Evolutionary conservation across 2,797 vertebrate genomes (phyloP), one percentile per base, ranked within the genome.

Genomic region (Bovichtus diacanthus): DNA sequence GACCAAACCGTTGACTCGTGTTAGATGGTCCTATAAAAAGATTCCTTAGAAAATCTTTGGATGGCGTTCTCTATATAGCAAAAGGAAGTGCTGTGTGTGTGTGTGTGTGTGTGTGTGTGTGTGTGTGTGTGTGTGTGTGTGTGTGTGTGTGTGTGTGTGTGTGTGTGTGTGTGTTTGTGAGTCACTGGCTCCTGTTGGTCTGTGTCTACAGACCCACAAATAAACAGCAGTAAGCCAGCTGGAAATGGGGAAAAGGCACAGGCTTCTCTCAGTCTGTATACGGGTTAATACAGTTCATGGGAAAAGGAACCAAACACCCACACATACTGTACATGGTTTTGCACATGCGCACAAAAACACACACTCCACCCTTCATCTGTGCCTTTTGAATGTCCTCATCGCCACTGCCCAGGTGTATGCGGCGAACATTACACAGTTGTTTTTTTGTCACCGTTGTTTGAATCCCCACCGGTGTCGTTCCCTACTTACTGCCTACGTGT

Each of bases 161-260:
- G 68, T 78, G 25, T 49, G 70, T 66, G 53, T 65, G 60, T 65
- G 64, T 72, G 80, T 61, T 75, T 46, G 69, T 71, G 81, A 87
- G 90, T 94, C 89, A 89, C 88, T 93, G 95, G 93, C 93, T 95
- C 93, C 93, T 91, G 88, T 94, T 92, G 90, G 95, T 95, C 93
- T 94, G 90, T 85, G 86, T 94, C 90, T 90, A 66, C 87, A 89
- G 85, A 90, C 88, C 88, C 87, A 91, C 93, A 91, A 92, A 92
- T 92, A 93, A 93, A 93, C 92, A 92, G 76, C 93, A 93, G 86
- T 92, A 92, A 93, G 90, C 91, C 92, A 92, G 92, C 92, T 94
- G 95, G 93, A 94, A 91, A 89, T 85, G 83, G 84, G 87, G 86
- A 23, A 90, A 90, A 90, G 87, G 87, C 86, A 89, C 90, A 90